Evolutionary conservation across 2,888 invertebrate species (phyloP).

Genomic region (Eupeodes luniger): DNA sequence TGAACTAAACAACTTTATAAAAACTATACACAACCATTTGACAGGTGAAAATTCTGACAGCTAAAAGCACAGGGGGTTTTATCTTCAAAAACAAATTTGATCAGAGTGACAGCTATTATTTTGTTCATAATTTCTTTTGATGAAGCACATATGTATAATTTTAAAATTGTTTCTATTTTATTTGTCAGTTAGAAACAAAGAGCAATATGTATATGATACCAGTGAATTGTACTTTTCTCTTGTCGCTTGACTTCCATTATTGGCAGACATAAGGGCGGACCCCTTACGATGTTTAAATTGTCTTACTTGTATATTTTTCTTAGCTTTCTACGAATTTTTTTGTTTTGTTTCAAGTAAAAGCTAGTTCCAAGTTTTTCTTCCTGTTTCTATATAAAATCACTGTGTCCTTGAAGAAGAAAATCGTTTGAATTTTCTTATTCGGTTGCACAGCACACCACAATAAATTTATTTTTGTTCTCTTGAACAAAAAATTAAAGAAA

Average conservation of each 20-base stretch:
- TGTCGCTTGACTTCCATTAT: slow-evolving; percentile 59
- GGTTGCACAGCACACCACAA: slow-evolving; percentile 60
- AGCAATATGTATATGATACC: slow-evolving; percentile 11
- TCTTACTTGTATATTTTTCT: slow-evolving; percentile 38
- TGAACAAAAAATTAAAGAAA: slow-evolving; percentile 23
- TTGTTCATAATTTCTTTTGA: too few relatives aligned
- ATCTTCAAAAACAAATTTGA: too few relatives aligned
- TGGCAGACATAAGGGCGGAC: slow-evolving; percentile 74
- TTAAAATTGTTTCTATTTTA: neutral
- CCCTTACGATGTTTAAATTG: slow-evolving; percentile 63
- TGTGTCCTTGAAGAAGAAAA: slow-evolving; percentile 70
- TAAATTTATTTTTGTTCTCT: slow-evolving; percentile 58
- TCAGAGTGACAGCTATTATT: too few relatives aligned
- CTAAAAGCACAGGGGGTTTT: too few relatives aligned
- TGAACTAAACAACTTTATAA: too few relatives aligned
- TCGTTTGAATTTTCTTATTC: slow-evolving; percentile 49
- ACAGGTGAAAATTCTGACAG: too few relatives aligned
- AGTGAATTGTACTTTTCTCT: slow-evolving; percentile 55
- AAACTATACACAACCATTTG: too few relatives aligned
- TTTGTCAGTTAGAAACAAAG: neutral
- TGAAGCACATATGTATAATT: slow-evolving; percentile 39
- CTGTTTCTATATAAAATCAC: slow-evolving; percentile 16
- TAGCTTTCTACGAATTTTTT: neutral
- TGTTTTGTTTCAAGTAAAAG: neutral
- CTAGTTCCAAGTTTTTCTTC: slow-evolving; percentile 44